These are phyloP conservation scores for Trichosurus vulpecula DNA, from an alignment of 2,797 vertebrate genomes.

Conservation along the genomic window DNA sequence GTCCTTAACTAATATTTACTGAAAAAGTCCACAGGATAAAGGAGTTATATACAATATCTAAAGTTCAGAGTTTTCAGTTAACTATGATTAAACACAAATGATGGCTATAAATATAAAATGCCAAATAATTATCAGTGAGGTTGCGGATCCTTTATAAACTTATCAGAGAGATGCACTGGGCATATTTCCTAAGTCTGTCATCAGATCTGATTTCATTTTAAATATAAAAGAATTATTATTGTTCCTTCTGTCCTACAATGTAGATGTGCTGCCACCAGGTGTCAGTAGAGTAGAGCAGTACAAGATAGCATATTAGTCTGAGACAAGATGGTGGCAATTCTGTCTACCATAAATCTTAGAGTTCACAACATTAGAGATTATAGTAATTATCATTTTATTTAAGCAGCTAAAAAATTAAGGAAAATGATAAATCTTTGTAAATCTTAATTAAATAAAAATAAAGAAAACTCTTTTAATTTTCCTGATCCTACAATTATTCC, in stretches of 20 bases:
- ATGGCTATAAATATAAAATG: not conserved
- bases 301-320: not conserved
- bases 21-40: too few relatives aligned
- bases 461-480: not conserved
- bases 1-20: not conserved
- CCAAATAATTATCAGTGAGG: not conserved
- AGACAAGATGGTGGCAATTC: not conserved
- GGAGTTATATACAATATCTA: not conserved
- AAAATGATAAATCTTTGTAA: not conserved
- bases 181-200: fast-evolving
- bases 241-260: not conserved
- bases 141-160: not conserved
- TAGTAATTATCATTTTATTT: not conserved
- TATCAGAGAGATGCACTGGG: not conserved
- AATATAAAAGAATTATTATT: not conserved
- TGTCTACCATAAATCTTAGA: not conserved
- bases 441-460: not conserved
- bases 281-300: not conserved
- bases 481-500: not conserved
- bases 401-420: not conserved
- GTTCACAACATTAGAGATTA: not conserved
- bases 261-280: not conserved
- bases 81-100: not conserved
- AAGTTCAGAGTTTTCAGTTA: not conserved
- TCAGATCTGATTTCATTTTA: not conserved